phyloP scores from a whole-genome alignment of 2,113 vertebrate genomes.

The Sterna hirundo region DNA sequence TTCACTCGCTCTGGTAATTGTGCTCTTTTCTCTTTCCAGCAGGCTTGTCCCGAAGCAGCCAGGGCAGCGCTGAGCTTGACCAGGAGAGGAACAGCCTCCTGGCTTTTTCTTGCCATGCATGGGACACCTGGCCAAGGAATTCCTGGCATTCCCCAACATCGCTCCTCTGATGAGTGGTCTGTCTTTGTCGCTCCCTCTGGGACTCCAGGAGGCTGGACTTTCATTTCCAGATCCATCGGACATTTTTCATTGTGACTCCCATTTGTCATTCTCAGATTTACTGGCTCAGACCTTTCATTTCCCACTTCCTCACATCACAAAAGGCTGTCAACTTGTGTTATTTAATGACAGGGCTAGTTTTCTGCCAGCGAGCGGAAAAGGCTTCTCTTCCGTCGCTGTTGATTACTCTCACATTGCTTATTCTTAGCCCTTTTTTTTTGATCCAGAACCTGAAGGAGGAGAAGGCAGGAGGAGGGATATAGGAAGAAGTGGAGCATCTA shows the following conservation, averaged over 20 bases:
- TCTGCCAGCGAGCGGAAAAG: background rate
- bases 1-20: accelerated
- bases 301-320: background rate
- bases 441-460: background rate
- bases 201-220: background rate
- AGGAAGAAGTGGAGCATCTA: background rate
- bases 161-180: background rate
- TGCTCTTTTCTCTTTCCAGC: background rate
- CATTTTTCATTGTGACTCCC: background rate
- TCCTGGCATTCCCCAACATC: background rate
- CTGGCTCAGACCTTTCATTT: background rate
- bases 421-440: background rate
- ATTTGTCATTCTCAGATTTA: background rate
- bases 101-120: background rate
- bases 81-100: background rate
- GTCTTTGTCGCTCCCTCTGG: background rate
- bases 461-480: background rate
- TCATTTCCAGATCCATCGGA: background rate
- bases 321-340: background rate
- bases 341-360: background rate
- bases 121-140: background rate
- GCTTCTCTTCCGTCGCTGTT: background rate
- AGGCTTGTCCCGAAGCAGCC: background rate
- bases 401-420: background rate
- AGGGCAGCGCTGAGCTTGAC: background rate